Evolutionary conservation across 2,888 invertebrate species (phyloP).

Genomic region (Phorcus lineatus): DNA sequence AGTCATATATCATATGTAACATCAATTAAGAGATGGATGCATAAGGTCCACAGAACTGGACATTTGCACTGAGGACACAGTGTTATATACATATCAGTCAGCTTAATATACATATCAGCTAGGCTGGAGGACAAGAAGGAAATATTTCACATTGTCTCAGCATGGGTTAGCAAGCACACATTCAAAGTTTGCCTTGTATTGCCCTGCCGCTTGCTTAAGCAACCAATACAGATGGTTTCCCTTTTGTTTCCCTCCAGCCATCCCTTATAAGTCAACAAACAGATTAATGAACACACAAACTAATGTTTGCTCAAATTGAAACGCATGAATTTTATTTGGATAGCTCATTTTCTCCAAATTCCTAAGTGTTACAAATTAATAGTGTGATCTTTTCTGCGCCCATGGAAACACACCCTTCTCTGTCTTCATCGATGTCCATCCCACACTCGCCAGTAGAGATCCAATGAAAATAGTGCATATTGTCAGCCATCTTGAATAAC

Average conservation of each 20-base stretch:
- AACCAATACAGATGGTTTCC: conserved; percentile 21
- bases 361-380: conserved; percentile 28
- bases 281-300: conserved; percentile 24
- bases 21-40: too few relatives aligned
- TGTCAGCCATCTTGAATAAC: conserved; percentile 7
- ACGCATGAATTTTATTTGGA: conserved; percentile 26
- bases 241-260: conserved; percentile 15
- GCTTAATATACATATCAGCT: not conserved
- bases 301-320: conserved; percentile 26
- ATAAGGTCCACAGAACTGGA: too few relatives aligned
- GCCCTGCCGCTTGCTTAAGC: not conserved
- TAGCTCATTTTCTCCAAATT: conserved; percentile 26
- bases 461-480: not conserved
- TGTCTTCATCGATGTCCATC: not conserved
- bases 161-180: conserved; percentile 20
- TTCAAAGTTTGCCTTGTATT: conserved; percentile 6
- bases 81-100: not conserved
- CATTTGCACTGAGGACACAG: not conserved
- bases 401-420: not conserved
- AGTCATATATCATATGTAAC: too few relatives aligned
- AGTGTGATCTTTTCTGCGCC: conserved; percentile 14
- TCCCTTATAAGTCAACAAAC: conserved; percentile 23
- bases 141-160: conserved; percentile 15
- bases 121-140: not conserved
- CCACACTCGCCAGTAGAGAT: not conserved